These are phyloP conservation scores for Anadara kagoshimensis DNA, from an alignment of 1,140 invertebrate genomes.

Conservation along the genomic window DNA sequence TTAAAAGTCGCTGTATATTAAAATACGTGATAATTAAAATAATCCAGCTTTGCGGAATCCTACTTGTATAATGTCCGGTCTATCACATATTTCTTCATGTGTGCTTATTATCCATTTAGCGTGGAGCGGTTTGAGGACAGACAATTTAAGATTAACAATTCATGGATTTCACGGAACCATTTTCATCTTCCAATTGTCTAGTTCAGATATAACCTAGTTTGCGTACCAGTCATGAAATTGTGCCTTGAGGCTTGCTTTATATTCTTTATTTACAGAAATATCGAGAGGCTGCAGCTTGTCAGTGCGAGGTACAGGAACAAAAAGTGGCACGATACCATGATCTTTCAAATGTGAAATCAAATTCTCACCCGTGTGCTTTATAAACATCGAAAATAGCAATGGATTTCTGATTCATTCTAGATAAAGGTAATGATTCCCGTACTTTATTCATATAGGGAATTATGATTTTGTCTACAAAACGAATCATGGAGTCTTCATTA, in stretches of 20 bases:
- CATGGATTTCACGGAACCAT: background rate
- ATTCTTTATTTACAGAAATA: constrained; percentile 13
- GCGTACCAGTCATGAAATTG: constrained; percentile 20
- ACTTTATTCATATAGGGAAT: constrained; percentile 12
- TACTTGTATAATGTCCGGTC: background rate
- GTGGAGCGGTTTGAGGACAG: constrained; percentile 1
- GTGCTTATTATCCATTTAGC: constrained; percentile 1
- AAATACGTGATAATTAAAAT: too few relatives aligned
- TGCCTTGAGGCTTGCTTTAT: constrained; percentile 11
- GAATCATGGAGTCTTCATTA: constrained; percentile 10
- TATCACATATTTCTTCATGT: background rate
- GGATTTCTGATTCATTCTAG: background rate
- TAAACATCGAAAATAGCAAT: constrained; percentile 18
- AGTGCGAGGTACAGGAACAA: constrained; percentile 4
- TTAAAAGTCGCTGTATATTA: too few relatives aligned
- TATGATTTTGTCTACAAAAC: constrained; percentile 12
- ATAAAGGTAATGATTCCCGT: background rate
- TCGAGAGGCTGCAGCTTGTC: constrained; percentile 22
- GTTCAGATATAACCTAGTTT: background rate
- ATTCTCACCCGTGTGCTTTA: constrained; percentile 12
- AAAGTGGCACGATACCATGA: constrained; percentile 12
- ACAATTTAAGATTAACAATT: background rate
- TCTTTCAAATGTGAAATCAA: background rate
- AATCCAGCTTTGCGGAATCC: constrained; percentile 6
- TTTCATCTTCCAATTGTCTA: constrained; percentile 6